Evolutionary conservation across 2,797 vertebrate genomes (phyloP), one percentile per base, ranked within the genome.

Genomic region (Artibeus lituratus): DNA sequence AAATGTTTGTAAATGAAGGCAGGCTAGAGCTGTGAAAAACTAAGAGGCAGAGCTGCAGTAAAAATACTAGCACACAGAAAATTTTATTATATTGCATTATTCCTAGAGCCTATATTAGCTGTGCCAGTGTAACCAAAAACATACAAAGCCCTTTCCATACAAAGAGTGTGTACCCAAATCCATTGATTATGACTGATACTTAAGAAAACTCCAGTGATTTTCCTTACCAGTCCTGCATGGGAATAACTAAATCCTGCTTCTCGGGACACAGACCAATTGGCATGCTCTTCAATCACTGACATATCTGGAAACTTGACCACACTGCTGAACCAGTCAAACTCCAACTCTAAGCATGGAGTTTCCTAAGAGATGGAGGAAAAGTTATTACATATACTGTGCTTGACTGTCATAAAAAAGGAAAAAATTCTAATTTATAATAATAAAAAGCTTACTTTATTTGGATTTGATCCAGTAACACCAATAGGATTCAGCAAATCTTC

Each of bases 401-500:
- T 96, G 67, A 55, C 32, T 76, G 1, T 49, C 35, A 85, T 37
- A 59, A 90, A 49, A 95, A 82, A 37, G 80, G 0, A 4, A 21
- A 90, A 65, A 76, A 37, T 29, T 91, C n/a, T 24, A 70, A 70
- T 92, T 91, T 83, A 92, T 81, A 72, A 81, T 29, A 93, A 84
- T 32, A 96, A 90, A 94, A 92, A 83, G 88, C 93, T 97, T 98
- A 99, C 99, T 99, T 99, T 99, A 97, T 99, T 99, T 90, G 99
- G 99, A 98, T 99, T 99, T 96, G 99, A 99, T 83, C 99, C 99
- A 47, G 99, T 99, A 97, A 99, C 99, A 94, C 99, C 99, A 90
- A 99, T 99, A 94, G 99, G 99, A 98, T 99, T 99, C 94, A 99
- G 98, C 84, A 99, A 99, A 97, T 99, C 99, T 98, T 99, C 99